Conservation (phyloP, 2,797 vertebrate species). For the Diglossa cyanea region DNA sequence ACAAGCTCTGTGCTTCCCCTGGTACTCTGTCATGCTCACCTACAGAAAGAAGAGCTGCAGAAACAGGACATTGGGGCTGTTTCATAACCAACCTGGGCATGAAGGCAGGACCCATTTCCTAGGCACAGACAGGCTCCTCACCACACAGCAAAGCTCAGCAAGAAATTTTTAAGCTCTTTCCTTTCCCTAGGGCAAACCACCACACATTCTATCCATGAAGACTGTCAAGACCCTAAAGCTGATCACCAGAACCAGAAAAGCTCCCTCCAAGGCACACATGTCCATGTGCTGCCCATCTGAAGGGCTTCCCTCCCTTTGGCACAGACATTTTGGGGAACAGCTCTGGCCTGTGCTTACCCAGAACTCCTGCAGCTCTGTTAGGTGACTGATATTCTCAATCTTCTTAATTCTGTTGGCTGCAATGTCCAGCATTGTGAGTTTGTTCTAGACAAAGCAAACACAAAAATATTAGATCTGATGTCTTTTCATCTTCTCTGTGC, state of each 20-base stretch:
- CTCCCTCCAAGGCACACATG: not conserved
- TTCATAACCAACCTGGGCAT: not conserved
- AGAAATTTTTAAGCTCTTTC: not conserved
- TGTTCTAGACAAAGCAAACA: constrained; percentile 84
- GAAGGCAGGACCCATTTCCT: not conserved
- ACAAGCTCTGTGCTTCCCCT: not conserved
- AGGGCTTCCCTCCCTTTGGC: not conserved
- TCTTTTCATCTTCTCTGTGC: not conserved
- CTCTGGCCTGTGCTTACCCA: constrained; percentile 81
- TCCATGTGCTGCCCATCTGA: not conserved
- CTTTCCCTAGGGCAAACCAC: not conserved
- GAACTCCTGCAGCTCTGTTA: constrained; percentile 96
- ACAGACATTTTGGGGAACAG: not conserved
- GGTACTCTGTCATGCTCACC: not conserved
- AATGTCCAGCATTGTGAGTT: constrained; percentile 95
- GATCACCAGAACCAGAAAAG: not conserved
- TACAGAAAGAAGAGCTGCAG: not conserved
- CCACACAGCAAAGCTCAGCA: not conserved
- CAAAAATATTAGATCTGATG: not conserved
- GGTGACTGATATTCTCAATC: constrained; percentile 95
- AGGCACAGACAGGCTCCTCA: not conserved
- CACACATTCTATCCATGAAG: not conserved
- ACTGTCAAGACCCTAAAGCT: not conserved
- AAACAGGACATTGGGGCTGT: not conserved
- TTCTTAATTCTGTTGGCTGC: constrained; percentile 95